A percentile compares a stretch with the other conserved stretches of the same genome.
phyloP scores from a whole-genome alignment of 2,113 vertebrate species.

The Syrrhaptes paradoxus region DNA sequence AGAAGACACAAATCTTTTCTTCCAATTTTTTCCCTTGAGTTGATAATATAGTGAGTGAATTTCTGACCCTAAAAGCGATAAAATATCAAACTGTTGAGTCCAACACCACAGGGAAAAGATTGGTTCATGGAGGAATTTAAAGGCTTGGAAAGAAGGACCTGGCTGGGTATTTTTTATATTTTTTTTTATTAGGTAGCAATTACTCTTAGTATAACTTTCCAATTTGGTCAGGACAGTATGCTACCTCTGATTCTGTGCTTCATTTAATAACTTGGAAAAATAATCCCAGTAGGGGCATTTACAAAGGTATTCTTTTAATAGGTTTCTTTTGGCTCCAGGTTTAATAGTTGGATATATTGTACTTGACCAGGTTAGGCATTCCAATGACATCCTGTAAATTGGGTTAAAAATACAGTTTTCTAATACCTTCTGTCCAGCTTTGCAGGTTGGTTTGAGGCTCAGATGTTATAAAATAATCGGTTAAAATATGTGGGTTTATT shows the following conservation, averaged over 20 bases:
- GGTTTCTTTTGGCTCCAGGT: neutral
- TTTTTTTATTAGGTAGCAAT: conserved; percentile 4
- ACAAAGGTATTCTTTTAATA: neutral
- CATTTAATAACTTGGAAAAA: neutral
- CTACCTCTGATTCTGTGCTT: neutral
- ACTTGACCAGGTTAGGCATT: neutral
- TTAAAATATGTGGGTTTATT: neutral
- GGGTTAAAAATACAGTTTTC: neutral
- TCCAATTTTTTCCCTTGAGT: conserved; percentile 5
- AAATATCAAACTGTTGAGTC: conserved; percentile 38
- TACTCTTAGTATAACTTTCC: neutral
- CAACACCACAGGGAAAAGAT: neutral
- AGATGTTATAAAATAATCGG: neutral
- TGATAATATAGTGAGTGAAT: conserved; percentile 27
- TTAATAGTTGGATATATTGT: neutral
- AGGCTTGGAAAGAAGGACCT: conserved; percentile 7
- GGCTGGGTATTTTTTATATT: neutral
- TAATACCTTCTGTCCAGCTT: neutral
- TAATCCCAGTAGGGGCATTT: neutral
- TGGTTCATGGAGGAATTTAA: neutral
- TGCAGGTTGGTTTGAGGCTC: neutral
- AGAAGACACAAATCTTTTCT: conserved; percentile 53
- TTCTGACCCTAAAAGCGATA: conserved; percentile 25
- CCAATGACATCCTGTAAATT: neutral
- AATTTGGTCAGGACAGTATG: neutral